phyloP scores from a whole-genome alignment of 2,797 vertebrate species.

The Glossophaga mutica region DNA sequence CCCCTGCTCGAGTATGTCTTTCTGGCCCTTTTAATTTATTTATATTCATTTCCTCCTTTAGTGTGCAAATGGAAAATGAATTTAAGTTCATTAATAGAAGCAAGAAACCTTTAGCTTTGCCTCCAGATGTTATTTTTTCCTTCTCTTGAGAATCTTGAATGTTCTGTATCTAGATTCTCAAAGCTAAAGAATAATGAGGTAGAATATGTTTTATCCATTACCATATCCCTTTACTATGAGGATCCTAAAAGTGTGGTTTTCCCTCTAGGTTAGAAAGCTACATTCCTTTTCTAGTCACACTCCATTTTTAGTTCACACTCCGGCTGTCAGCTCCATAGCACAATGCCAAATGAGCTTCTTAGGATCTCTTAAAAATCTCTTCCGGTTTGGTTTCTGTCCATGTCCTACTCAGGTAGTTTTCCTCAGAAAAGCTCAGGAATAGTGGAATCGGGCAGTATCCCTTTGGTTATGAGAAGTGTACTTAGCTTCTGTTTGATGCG shows the following conservation, averaged over 20 bases:
- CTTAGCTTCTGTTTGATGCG: background rate
- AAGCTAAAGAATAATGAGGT: conserved; percentile 47
- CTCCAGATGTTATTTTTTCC: background rate
- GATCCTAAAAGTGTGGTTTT: conserved; percentile 35
- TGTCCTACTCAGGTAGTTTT: background rate
- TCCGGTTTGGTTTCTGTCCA: background rate
- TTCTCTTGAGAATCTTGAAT: conserved; percentile 42
- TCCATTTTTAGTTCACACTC: conserved; percentile 5
- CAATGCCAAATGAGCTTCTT: background rate
- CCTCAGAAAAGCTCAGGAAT: background rate
- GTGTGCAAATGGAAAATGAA: conserved; percentile 56
- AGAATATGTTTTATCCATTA: conserved; percentile 61
- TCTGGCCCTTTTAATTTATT: background rate
- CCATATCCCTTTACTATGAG: background rate
- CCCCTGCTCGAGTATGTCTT: background rate
- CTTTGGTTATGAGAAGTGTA: background rate
- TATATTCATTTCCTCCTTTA: conserved; percentile 27
- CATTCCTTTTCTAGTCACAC: conserved; percentile 27
- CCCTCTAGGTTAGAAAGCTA: background rate
- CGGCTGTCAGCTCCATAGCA: background rate
- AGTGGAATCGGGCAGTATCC: background rate
- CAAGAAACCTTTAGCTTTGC: conserved; percentile 19
- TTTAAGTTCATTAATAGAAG: conserved; percentile 56
- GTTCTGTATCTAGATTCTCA: conserved; percentile 17
- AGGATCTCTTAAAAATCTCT: background rate